Evolutionary conservation across 1,140 invertebrate genomes (phyloP).

Genomic region (Eriocheir sinensis): DNA sequence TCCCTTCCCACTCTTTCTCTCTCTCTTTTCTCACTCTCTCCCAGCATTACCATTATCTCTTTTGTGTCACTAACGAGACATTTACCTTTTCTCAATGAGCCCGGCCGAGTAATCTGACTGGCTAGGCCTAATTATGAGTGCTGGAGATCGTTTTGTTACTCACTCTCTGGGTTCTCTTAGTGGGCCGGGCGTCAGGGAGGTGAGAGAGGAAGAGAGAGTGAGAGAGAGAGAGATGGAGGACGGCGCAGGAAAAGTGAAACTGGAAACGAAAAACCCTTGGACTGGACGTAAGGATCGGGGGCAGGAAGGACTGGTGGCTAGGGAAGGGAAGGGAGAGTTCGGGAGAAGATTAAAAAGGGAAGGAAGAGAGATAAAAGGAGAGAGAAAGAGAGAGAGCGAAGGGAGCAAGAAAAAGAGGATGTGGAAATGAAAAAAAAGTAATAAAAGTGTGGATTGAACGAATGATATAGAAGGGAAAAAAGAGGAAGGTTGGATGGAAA

Average conservation of each 20-base stretch:
- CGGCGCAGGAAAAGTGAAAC: not conserved
- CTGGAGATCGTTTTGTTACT: too few species aligned
- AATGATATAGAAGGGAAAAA: not conserved
- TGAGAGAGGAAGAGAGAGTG: not conserved
- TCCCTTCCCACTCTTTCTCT: not conserved
- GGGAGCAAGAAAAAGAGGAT: too few species aligned
- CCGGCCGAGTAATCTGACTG: not conserved
- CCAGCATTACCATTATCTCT: slow-evolving; percentile 27
- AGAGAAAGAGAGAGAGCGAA: too few species aligned
- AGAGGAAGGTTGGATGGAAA: not conserved
- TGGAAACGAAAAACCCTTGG: not conserved
- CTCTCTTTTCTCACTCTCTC: not conserved
- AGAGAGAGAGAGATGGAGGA: not conserved
- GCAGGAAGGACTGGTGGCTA: not conserved
- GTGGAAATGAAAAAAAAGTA: too few species aligned
- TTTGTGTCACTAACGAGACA: not conserved
- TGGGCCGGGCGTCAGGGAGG: too few species aligned
- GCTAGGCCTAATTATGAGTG: too few species aligned
- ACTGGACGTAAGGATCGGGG: not conserved
- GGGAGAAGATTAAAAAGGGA: not conserved
- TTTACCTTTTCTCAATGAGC: not conserved
- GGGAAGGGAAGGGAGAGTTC: not conserved
- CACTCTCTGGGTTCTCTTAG: too few species aligned
- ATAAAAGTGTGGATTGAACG: too few species aligned
- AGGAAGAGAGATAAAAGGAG: too few species aligned